These are phyloP conservation scores for Electrophaes corylata DNA, from an alignment of 2,888 invertebrate genomes.

Conservation along the genomic window DNA sequence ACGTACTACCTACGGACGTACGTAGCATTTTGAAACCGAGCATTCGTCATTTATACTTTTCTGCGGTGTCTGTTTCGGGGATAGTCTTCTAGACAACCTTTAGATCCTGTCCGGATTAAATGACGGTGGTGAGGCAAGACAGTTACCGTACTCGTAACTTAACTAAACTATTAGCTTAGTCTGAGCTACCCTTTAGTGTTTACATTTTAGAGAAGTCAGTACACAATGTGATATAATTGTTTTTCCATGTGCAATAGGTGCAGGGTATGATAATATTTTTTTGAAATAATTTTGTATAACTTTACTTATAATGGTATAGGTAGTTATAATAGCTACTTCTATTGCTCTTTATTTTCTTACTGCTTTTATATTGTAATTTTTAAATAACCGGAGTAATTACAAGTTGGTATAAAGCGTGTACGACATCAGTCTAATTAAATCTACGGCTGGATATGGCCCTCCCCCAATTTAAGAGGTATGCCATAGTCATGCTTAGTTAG, in stretches of 20 bases:
- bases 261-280: conserved; percentile 8
- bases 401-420: neutral
- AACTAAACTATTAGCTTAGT: neutral
- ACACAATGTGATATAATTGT: conserved; percentile 4
- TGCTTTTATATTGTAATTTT: conserved; percentile 23
- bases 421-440: neutral
- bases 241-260: conserved; percentile 6
- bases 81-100: too few species aligned
- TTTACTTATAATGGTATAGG: conserved; percentile 2
- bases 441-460: too few species aligned
- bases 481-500: too few species aligned
- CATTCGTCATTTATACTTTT: too few species aligned
- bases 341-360: conserved; percentile 21
- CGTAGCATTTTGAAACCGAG: too few species aligned
- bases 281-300: conserved; percentile 8
- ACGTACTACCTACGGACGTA: too few species aligned
- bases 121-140: too few species aligned
- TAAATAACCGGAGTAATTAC: conserved; percentile 5
- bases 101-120: too few species aligned
- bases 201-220: conserved; percentile 2
- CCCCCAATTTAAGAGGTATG: too few species aligned
- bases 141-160: neutral
- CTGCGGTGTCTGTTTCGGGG: too few species aligned
- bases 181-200: neutral
- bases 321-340: conserved; percentile 3